Evolutionary conservation across 2,888 invertebrate genomes (phyloP).

Genomic region (Volucella inflata): DNA sequence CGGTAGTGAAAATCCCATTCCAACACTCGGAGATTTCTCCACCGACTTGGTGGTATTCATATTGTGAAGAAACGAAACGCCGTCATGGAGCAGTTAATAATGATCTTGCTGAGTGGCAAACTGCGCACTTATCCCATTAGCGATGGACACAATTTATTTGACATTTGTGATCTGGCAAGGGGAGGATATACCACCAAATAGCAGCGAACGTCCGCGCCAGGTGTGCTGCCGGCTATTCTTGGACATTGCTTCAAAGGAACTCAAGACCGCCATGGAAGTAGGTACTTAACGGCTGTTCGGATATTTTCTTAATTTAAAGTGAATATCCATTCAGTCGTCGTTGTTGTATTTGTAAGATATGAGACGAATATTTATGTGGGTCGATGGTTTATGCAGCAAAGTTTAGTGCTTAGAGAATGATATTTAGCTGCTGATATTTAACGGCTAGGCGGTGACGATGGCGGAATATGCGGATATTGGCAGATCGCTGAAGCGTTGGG

Average conservation of each 20-base stretch:
- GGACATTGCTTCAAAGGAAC: constrained; percentile 57
- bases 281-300: constrained; percentile 32
- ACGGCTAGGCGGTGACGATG: constrained; percentile 40
- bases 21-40: too few species aligned
- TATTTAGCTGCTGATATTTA: constrained; percentile 28
- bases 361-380: constrained; percentile 50
- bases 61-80: constrained; percentile 53
- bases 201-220: constrained; percentile 4
- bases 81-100: constrained; percentile 49
- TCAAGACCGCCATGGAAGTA: constrained; percentile 2
- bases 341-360: constrained; percentile 14
- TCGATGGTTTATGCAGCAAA: constrained; percentile 53
- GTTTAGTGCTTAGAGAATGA: constrained; percentile 12
- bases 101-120: constrained; percentile 64
- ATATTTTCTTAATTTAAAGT: constrained; percentile 43
- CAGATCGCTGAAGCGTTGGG: constrained; percentile 27
- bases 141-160: constrained; percentile 67
- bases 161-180: constrained; percentile 60
- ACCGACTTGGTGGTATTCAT: too few species aligned
- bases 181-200: constrained; percentile 33
- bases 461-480: constrained; percentile 63
- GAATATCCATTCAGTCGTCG: constrained; percentile 18
- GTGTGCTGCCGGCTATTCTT: constrained; percentile 59
- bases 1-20: neutral
- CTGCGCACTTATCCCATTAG: constrained; percentile 63